phyloP scores from a whole-genome alignment of 37 sponge, comb jelly and placozoan genomes.

The Crambe crambe region DNA sequence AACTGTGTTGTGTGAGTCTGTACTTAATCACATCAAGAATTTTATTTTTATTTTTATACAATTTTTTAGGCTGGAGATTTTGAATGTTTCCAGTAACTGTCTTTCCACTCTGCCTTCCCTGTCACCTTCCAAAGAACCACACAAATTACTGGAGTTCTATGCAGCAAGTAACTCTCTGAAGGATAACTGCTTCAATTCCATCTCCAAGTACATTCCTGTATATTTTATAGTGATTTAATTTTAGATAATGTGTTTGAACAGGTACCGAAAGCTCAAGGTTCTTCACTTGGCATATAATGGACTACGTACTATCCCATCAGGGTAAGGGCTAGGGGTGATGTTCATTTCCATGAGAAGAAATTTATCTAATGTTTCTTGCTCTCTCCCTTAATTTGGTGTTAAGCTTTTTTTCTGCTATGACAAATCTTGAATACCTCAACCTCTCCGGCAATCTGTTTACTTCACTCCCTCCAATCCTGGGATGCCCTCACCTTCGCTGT shows the following conservation, averaged over 20 bases:
- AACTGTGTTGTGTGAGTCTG: slow-evolving; percentile 2
- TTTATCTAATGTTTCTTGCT: neutral
- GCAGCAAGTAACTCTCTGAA: slow-evolving; percentile 41
- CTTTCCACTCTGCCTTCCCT: neutral
- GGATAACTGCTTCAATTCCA: neutral
- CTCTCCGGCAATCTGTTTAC: slow-evolving; percentile 63
- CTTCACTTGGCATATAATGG: slow-evolving; percentile 71
- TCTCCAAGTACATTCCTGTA: slow-evolving; percentile 6
- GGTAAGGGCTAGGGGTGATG: slow-evolving; percentile 47
- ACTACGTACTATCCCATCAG: slow-evolving; percentile 38
- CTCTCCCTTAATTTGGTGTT: neutral
- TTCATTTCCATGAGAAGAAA: slow-evolving; percentile 36
- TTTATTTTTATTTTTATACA: neutral
- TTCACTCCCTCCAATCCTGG: slow-evolving; percentile 39
- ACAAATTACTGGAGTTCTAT: slow-evolving; percentile 22
- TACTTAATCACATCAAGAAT: no score
- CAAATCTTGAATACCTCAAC: slow-evolving; percentile 53
- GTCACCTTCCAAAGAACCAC: neutral
- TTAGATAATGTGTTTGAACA: slow-evolving; percentile 14
- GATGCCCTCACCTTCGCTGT: slow-evolving; percentile 44
- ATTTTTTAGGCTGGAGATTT: slow-evolving; percentile 12
- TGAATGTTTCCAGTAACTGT: slow-evolving; percentile 22
- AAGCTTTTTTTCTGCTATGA: slow-evolving; percentile 46
- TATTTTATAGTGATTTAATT: neutral
- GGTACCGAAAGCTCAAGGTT: slow-evolving; percentile 56